Percentiles rank a stretch among this genome's conserved stretches.
phyloP scores from a whole-genome alignment of 2,797 vertebrate genomes.

The Gadopsis marmoratus region DNA sequence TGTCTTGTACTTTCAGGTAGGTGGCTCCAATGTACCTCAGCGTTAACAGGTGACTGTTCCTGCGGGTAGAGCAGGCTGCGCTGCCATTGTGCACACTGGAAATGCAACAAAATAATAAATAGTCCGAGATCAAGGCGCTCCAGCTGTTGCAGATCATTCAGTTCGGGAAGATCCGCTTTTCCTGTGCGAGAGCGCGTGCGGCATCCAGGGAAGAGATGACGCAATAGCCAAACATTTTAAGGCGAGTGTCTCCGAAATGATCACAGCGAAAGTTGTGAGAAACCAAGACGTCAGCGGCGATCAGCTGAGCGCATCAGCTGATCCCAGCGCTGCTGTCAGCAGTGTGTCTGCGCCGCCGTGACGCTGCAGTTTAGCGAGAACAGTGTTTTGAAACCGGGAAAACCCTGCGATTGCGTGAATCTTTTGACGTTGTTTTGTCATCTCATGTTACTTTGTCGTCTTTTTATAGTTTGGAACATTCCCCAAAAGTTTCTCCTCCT shows the following conservation, averaged over 20 bases:
- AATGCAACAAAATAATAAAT: background rate
- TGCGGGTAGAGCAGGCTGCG: background rate
- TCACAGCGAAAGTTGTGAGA: background rate
- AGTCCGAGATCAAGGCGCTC: background rate
- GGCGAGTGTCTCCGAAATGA: background rate
- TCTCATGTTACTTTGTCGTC: background rate
- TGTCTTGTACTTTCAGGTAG: background rate
- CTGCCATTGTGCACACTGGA: no score
- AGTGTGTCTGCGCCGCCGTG: background rate
- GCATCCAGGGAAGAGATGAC: background rate
- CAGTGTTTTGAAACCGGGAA: background rate
- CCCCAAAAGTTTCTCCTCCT: background rate
- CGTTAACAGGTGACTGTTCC: background rate
- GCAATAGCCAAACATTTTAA: no score
- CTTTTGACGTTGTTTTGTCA: background rate
- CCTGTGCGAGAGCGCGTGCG: no score
- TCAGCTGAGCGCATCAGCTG: slow-evolving; percentile 29
- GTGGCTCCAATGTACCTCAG: background rate
- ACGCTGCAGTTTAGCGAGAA: background rate
- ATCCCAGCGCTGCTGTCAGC: background rate
- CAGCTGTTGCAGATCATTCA: background rate
- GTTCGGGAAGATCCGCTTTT: background rate
- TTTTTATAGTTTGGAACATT: background rate
- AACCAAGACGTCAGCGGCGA: background rate
- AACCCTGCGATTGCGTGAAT: background rate